Evolutionary conservation across 2,113 vertebrate genomes (phyloP), one percentile per base, ranked within the genome.

Genomic region (Anoura caudifer): DNA sequence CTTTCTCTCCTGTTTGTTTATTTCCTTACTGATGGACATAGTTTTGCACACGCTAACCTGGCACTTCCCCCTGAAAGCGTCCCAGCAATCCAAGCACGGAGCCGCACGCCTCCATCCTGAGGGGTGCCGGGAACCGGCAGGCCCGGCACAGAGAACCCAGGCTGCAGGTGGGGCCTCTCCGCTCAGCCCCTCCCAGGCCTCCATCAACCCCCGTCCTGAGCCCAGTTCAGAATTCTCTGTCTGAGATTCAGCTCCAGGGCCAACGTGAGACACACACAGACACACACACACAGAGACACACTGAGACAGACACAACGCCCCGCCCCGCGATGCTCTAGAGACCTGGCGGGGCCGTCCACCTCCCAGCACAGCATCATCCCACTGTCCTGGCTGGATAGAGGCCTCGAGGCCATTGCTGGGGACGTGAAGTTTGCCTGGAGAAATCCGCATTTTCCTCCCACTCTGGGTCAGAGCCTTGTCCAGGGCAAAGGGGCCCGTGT

Each of bases 41-140:
- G 76, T 75, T 80, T 54, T 45, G 7, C 61, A 26, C 52, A 52
- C n/a, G 38, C 50, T 28, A 1, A 73, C 54, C 15, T 38, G 52
- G 72, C 6, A 16, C 67, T 38, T 47, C 70, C 36, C 28, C 20
- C 38, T 6, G 61, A 22, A 73, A 54, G 16, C 5, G 16, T 50
- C 79, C 43, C 80, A 7, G 26, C 38, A 1, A 2, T 14, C 28
- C 24, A 15, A 3, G 16, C 9, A 4, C 0, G 31, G 52, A 63
- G 52, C 65, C 41, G 7, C 45, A 19, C 4, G 7, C 67, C 38
- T 22, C 5, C 10, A 13, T 3, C 82, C 45, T 4, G 10, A 47
- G 82, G n/a, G 41, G 1, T 26, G n/a, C 17, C 0, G 33, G 1
- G 61, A 38, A 12, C 3, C 0, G 1, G 13, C 0, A 31, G 67